Evolutionary conservation across 37 sponge, comb jelly and placozoan species (phyloP).

Genomic region (Axinella damicornis): DNA sequence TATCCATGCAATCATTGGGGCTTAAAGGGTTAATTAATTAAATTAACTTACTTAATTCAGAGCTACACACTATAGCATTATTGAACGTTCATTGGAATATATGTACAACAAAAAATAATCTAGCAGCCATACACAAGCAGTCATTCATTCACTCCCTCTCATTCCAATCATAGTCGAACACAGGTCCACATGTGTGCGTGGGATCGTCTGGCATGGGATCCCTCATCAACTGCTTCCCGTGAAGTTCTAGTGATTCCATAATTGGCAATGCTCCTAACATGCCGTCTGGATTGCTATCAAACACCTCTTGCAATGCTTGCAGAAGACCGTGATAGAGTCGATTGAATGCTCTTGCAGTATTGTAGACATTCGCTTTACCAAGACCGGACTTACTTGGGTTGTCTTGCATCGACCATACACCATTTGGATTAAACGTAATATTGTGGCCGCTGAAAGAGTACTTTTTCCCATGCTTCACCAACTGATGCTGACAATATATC

Average conservation of each 20-base stretch:
- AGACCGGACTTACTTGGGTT: slow-evolving; percentile 42
- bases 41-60: too few species aligned
- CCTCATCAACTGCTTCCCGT: slow-evolving; percentile 40
- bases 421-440: slow-evolving; percentile 40
- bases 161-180: slow-evolving; percentile 66
- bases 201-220: background rate
- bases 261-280: slow-evolving; percentile 29
- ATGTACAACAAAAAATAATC: too few species aligned
- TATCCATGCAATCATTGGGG: too few species aligned
- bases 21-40: too few species aligned
- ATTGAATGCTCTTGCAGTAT: slow-evolving; percentile 56
- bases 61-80: too few species aligned
- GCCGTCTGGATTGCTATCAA: slow-evolving; percentile 33
- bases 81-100: too few species aligned
- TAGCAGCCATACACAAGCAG: too few species aligned
- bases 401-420: slow-evolving; percentile 75
- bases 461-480: background rate
- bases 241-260: slow-evolving; percentile 58
- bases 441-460: slow-evolving; percentile 34
- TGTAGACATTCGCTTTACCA: slow-evolving; percentile 22
- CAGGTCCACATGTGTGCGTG: slow-evolving; percentile 47
- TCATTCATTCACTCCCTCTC: too few species aligned
- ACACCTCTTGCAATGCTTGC: slow-evolving; percentile 37
- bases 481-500: slow-evolving; percentile 39
- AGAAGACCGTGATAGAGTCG: slow-evolving; percentile 31